Base-by-base conservation (phyloP, 2,113 vertebrate species). In the Microcebus tavaratra region DNA sequence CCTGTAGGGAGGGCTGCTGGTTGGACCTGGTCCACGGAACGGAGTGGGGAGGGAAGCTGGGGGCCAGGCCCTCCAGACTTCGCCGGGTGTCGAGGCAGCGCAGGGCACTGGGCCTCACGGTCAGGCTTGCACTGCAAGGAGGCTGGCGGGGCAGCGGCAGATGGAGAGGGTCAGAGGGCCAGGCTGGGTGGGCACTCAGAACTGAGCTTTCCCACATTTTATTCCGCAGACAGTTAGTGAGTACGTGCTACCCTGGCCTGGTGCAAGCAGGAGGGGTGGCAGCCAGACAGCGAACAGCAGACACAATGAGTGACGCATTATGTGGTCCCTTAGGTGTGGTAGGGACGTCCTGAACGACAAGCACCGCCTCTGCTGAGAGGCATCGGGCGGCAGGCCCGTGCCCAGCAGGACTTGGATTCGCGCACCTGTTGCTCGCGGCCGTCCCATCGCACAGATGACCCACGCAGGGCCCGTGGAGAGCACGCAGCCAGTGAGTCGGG, bases 351-450 rank as follows among this genome's bases (percentile, higher is more conserved):
- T 76, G 48, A 48, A 48, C 3, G 61, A 34, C 21, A 78, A 39
- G 14, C 4, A 5, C 8, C 23, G 3, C 14, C 21, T 53, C 29
- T 39, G 42, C 63, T 11, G 20, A 2, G 42, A 27, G 3, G 31
- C 31, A 13, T 68, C 20, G 18, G 3, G 63, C 2, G 6, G 61
- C 31, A 2, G 45, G 92, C 57, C 15, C 0, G 0, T 4, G 13
- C 10, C 4, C 29, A 3, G 6, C 0, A 5, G 14, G 75, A 29
- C 36, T 7, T n/a, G 34, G n/a, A 31, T 12, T 53, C 1, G 20
- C 9, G 17, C 4, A 0, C 12, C 23, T 48, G 45, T 21, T 76
- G 53, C 45, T 85, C 10, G 1, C 21, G 42, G 68, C 18, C 4
- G 48, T 12, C 8, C 45, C 70, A 57, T 2, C 67, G 79, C 70